Conservation (phyloP, 2,113 vertebrate genomes). For the Dasyornis broadbenti region DNA sequence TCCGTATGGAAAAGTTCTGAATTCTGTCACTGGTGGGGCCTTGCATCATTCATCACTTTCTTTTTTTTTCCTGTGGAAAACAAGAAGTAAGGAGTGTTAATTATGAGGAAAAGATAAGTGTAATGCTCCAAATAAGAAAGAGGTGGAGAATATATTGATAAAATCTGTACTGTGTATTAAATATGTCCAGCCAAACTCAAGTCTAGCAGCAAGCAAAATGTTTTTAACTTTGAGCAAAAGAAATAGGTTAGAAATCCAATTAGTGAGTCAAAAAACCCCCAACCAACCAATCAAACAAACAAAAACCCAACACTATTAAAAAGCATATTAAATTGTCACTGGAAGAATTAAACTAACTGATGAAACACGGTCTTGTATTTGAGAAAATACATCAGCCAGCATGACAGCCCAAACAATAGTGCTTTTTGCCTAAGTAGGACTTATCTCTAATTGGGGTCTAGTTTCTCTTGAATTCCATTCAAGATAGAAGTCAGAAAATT, state of each 20-base stretch:
- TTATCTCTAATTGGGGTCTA: not conserved
- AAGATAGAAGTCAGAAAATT: not conserved
- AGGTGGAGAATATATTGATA: not conserved
- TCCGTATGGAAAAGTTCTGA: not conserved
- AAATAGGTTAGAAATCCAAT: not conserved
- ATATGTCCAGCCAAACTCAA: not conserved
- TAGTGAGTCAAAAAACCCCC: not conserved
- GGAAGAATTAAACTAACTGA: not conserved
- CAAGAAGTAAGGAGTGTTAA: not conserved
- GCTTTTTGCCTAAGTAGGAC: not conserved
- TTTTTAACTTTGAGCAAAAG: not conserved
- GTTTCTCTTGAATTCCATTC: constrained; percentile 9
- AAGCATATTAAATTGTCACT: not conserved
- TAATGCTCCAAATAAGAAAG: not conserved
- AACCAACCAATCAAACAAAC: not conserved
- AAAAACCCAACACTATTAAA: not conserved
- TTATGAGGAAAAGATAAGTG: not conserved
- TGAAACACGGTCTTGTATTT: not conserved
- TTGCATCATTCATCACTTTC: not conserved
- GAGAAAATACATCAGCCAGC: not conserved
- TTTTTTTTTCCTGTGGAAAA: not conserved
- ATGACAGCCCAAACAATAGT: not conserved
- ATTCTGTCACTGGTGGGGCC: not conserved
- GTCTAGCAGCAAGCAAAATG: not conserved
- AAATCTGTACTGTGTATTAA: not conserved